Conservation (phyloP, 2,888 invertebrate species). For the Patella ulyssiponensis region DNA sequence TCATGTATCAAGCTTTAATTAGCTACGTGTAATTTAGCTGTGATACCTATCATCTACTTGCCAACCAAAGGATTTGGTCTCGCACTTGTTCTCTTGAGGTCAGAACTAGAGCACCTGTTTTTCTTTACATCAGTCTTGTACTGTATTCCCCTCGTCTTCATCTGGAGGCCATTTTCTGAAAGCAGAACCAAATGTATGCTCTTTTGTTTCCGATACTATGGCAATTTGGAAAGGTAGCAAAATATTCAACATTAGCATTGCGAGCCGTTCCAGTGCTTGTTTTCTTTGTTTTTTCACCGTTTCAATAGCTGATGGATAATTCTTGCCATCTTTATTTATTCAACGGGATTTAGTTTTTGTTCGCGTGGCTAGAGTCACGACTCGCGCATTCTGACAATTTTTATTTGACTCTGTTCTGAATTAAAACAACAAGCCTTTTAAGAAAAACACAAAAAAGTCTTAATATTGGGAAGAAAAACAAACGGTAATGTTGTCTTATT, state of each 20-base stretch:
- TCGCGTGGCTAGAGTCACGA: conserved; percentile 4
- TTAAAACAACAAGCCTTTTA: conserved; percentile 3
- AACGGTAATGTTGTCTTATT: too few relatives aligned
- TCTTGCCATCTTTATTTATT: conserved; percentile 25
- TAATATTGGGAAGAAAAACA: conserved; percentile 5
- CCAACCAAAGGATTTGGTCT: background rate
- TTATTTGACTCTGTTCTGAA: conserved; percentile 8
- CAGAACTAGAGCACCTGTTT: conserved; percentile 22
- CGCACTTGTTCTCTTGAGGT: background rate
- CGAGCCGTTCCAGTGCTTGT: conserved; percentile 19
- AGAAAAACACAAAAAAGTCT: conserved; percentile 2
- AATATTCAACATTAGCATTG: conserved; percentile 25
- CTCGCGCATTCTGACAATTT: conserved; percentile 9
- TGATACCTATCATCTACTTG: too few relatives aligned
- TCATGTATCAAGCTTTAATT: too few relatives aligned
- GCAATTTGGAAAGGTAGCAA: conserved; percentile 28
- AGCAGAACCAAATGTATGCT: conserved; percentile 31
- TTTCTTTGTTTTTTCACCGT: conserved; percentile 24
- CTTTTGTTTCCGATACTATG: conserved; percentile 28
- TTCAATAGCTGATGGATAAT: conserved; percentile 17
- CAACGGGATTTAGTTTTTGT: conserved; percentile 12
- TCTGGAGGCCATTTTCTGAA: conserved; percentile 18
- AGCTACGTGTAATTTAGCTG: too few relatives aligned
- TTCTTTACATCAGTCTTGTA: conserved; percentile 26
- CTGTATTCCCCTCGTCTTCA: conserved; percentile 22